Base-by-base conservation (phyloP, 2,797 vertebrate species). In the Xyrichtys novacula region DNA sequence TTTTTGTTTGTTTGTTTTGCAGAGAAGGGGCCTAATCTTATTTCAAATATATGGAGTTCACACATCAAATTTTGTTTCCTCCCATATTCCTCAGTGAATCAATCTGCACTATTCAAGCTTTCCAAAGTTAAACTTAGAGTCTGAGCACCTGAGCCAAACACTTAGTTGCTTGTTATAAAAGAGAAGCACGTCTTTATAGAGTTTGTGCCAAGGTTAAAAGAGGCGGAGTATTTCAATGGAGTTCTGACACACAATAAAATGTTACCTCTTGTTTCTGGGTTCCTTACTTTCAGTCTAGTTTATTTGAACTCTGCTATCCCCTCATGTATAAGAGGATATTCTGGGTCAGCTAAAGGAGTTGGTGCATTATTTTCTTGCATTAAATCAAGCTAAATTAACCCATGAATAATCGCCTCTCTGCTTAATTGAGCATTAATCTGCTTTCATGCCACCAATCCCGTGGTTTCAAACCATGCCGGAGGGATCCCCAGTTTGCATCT, bases 361-460 rank as follows among this genome's bases (percentile, higher is more conserved):
- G 71, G 75, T 78, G 71, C 66, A 74, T 85, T 76, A 80, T 86
- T 86, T 86, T 48, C 61, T 78, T 82, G 79, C 86, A 67, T 85
- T 76, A 71, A 67, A 81, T 81, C 85, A 81, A 84, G 74, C 66
- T 81, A 74, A 71, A 17, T 89, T 88, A 82, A 80, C 80, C 74
- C 76, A 81, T 87, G 75, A 92, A 89, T 91, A 91, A 89, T 91
- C 65, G 34, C 71, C 83, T 77, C 62, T 44, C 83, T 76, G 74
- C 85, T 80, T 80, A 86, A 91, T 85, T 82, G 78, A 87, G 77
- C 38, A 78, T 85, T 91, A 88, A 92, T 92, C 88, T 86, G 76
- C 84, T 92, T 91, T 89, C 83, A 86, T 77, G 71, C 74, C 74
- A 81, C 55, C 81, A 84, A 84, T 88, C 85, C 84, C 66, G 28